Evolutionary conservation across 2,797 vertebrate species (phyloP).

Genomic region (Micropoecilia bifurca): DNA sequence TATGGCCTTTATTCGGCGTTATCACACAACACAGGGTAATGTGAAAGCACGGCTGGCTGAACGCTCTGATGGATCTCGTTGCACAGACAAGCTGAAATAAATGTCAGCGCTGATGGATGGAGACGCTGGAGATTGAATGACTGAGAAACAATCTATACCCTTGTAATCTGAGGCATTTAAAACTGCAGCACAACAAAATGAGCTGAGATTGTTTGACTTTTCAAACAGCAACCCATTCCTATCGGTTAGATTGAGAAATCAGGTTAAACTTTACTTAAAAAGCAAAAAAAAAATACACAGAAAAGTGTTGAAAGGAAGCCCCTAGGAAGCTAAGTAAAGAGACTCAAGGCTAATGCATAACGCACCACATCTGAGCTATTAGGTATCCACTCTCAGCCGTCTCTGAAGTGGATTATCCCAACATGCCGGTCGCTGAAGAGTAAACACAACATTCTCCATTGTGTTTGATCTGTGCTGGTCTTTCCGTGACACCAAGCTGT

Average conservation of each 20-base stretch:
- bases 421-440: neutral
- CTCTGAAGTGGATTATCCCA: slow-evolving; percentile 8
- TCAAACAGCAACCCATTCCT: neutral
- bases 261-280: neutral
- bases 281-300: neutral
- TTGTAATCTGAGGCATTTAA: neutral
- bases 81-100: neutral
- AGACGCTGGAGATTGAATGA: slow-evolving; percentile 2
- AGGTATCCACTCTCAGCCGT: slow-evolving; percentile 14
- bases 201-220: neutral
- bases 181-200: neutral
- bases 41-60: neutral
- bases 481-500: neutral
- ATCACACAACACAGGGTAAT: neutral
- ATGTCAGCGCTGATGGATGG: neutral
- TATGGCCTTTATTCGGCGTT: neutral
- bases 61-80: neutral
- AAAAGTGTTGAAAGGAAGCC: neutral
- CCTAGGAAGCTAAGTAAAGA: neutral
- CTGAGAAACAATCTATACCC: neutral
- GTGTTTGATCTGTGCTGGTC: neutral
- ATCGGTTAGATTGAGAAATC: neutral
- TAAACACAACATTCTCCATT: neutral
- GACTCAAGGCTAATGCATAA: neutral
- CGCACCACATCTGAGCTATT: slow-evolving; percentile 33